Percentiles rank a stretch among this genome's conserved stretches.
Conservation (phyloP, 2,797 vertebrate species). For the Siniperca undulata region DNA sequence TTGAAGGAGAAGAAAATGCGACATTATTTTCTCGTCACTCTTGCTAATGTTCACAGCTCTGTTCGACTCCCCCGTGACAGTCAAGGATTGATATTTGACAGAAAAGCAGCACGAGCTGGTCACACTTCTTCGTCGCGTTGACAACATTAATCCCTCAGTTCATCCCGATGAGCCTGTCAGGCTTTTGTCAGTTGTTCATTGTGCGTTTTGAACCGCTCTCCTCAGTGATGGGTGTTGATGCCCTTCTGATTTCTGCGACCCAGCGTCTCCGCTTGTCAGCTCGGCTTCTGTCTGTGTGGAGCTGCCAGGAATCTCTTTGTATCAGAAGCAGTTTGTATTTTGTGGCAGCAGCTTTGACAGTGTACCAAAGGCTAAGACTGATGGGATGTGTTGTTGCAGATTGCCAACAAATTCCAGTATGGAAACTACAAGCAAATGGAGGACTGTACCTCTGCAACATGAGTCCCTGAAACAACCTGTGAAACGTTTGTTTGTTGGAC, state of each 20-base stretch:
- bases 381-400: not conserved
- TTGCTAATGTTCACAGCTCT: not conserved
- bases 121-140: not conserved
- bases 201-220: not conserved
- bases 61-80: not conserved
- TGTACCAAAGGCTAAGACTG: not conserved
- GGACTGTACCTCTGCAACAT: not conserved
- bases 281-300: not conserved
- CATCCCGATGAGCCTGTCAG: constrained; percentile 10
- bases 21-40: not conserved
- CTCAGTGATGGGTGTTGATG: not conserved
- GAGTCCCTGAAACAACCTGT: not conserved
- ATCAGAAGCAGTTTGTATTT: constrained; percentile 11
- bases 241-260: constrained; percentile 24
- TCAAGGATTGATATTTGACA: not conserved
- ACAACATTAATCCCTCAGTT: not conserved
- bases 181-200: not conserved
- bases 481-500: not conserved
- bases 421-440: not conserved
- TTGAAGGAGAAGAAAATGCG: no score
- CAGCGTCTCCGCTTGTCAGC: not conserved
- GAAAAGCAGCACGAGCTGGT: not conserved
- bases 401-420: not conserved
- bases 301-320: not conserved
- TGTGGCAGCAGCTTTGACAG: not conserved